Evolutionary conservation across 2,888 invertebrate genomes (phyloP).

Genomic region (Notocelia uddmanniana): DNA sequence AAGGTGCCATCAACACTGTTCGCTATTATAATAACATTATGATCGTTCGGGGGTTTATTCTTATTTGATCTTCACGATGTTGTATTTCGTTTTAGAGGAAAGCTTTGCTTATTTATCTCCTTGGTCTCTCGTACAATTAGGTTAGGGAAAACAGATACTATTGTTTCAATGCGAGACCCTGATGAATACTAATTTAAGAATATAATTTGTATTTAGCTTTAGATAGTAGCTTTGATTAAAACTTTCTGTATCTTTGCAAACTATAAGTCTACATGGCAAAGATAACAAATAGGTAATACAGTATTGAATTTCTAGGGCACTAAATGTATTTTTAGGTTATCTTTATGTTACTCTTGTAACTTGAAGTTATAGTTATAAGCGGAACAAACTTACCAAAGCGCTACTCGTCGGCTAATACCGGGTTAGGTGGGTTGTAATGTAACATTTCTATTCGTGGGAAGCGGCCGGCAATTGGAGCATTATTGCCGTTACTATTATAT

Average conservation of each 20-base stretch:
- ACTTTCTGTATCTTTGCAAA: no score
- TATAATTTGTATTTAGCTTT: no score
- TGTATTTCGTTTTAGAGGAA: background rate
- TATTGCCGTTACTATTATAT: constrained; percentile 42
- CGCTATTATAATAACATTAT: constrained; percentile 59
- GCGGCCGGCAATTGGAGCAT: constrained; percentile 50
- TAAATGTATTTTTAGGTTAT: no score
- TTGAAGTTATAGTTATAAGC: constrained; percentile 44
- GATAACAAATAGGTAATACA: no score
- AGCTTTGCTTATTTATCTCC: background rate
- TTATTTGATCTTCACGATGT: constrained; percentile 43
- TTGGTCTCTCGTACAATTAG: background rate
- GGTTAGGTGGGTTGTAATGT: constrained; percentile 52
- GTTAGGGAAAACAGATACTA: no score
- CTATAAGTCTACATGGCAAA: no score
- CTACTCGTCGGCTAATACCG: constrained; percentile 55
- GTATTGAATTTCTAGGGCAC: no score
- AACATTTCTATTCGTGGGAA: constrained; percentile 57
- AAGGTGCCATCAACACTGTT: constrained; percentile 53
- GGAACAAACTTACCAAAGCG: constrained; percentile 49
- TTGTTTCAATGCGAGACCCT: no score
- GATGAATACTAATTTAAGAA: no score
- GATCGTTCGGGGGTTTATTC: constrained; percentile 50
- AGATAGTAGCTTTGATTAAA: no score
- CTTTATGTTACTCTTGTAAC: background rate